Evolutionary conservation across 2,113 vertebrate species (phyloP).

Genomic region (Gymnarchus niloticus): DNA sequence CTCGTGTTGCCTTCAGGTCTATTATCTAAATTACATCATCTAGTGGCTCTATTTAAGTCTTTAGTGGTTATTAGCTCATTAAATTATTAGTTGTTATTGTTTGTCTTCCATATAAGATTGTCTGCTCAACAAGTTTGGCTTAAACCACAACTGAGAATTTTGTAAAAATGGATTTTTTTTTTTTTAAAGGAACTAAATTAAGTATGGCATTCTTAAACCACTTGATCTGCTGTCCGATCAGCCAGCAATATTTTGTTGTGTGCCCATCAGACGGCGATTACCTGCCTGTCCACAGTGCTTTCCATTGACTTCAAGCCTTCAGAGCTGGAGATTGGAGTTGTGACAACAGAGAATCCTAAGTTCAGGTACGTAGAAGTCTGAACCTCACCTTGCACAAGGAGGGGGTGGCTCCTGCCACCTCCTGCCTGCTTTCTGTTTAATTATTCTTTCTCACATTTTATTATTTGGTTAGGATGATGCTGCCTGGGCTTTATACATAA

Average conservation of each 20-base stretch:
- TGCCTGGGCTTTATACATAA: background rate
- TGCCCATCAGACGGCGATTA: constrained; percentile 79
- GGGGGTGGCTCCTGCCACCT: too few relatives aligned
- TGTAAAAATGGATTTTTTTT: background rate
- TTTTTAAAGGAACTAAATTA: background rate
- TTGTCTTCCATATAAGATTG: background rate
- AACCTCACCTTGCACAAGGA: background rate
- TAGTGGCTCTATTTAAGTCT: background rate
- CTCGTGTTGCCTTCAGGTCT: background rate
- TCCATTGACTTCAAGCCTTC: constrained; percentile 97
- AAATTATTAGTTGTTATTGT: background rate
- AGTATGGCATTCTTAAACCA: background rate
- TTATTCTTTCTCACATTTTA: background rate
- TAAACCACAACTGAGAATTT: background rate
- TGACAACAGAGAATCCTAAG: constrained; percentile 85
- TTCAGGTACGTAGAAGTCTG: constrained; percentile 71
- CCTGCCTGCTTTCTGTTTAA: background rate
- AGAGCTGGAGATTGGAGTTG: constrained; percentile 89
- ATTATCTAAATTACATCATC: background rate
- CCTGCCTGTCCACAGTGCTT: constrained; percentile 88
- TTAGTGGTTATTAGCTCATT: background rate
- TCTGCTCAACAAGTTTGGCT: background rate
- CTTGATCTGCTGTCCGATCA: background rate
- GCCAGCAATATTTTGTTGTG: background rate
- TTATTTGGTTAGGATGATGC: background rate